These are phyloP conservation scores for Corapipo altera DNA, from an alignment of 2,113 vertebrate genomes.

Conservation along the genomic window DNA sequence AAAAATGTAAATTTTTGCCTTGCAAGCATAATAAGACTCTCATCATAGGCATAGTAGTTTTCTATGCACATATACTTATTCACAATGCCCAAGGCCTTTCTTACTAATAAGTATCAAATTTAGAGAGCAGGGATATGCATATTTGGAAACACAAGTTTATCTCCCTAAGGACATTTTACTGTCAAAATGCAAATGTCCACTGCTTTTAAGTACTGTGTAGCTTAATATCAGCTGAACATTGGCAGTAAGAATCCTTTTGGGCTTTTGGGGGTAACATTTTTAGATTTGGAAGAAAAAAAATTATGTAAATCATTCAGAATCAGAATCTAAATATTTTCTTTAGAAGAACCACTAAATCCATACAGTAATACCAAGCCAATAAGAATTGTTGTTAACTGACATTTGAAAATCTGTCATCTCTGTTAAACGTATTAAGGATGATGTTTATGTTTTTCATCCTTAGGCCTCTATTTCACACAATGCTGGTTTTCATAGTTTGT, in stretches of 20 bases:
- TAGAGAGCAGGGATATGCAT: background rate
- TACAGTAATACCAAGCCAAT: background rate
- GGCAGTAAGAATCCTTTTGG: background rate
- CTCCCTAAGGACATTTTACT: background rate
- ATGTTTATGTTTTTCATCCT: background rate
- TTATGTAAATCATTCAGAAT: background rate
- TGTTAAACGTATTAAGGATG: background rate
- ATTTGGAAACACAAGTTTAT: slow-evolving; percentile 2
- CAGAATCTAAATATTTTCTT: background rate
- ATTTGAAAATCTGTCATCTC: background rate
- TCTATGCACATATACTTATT: background rate
- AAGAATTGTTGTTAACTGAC: background rate
- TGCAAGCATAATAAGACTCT: background rate
- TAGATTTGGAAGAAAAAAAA: background rate
- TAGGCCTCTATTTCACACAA: background rate
- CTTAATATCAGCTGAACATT: background rate
- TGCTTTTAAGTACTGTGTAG: background rate
- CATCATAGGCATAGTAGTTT: background rate
- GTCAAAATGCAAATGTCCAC: background rate
- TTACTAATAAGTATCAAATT: background rate
- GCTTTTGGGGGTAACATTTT: background rate
- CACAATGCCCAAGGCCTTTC: background rate
- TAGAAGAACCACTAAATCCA: background rate
- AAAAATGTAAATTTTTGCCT: slow-evolving; percentile 23
- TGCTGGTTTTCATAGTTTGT: background rate